A percentile compares a stretch with the other conserved stretches of the same genome.
Evolutionary conservation across 2,113 vertebrate genomes (phyloP).

Genomic region (Microcebus ravelobensis): DNA sequence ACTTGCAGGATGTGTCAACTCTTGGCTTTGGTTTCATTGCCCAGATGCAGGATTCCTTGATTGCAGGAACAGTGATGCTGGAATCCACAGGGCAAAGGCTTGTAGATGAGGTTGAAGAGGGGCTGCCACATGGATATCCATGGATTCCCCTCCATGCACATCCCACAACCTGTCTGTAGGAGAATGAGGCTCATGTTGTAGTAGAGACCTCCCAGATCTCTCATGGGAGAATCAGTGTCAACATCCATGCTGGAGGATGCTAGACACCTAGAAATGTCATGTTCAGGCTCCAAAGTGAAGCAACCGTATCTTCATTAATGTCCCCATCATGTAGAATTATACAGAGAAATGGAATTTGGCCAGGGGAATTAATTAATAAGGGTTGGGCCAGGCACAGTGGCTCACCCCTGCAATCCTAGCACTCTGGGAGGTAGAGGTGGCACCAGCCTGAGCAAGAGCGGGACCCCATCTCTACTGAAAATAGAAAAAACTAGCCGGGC

Average conservation of each 20-base stretch:
- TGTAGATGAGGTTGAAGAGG: not conserved
- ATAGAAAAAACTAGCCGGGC: too few species aligned
- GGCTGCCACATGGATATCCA: not conserved
- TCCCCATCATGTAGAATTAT: not conserved
- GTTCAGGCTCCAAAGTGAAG: conserved; percentile 24
- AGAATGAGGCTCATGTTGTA: not conserved
- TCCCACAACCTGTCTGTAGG: not conserved
- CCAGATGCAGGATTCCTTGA: not conserved
- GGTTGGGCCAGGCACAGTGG: not conserved
- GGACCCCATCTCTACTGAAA: too few species aligned
- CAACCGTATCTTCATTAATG: not conserved
- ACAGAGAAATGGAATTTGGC: not conserved
- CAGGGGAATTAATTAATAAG: not conserved
- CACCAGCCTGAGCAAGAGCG: too few species aligned
- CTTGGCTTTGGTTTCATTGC: conserved; percentile 48
- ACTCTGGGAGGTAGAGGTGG: too few species aligned
- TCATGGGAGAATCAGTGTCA: not conserved
- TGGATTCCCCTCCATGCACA: not conserved
- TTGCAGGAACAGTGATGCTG: not conserved
- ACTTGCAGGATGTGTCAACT: not conserved
- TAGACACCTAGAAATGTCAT: not conserved
- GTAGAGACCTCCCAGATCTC: not conserved
- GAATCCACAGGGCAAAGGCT: not conserved
- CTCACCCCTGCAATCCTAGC: too few species aligned
- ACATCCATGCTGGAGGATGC: not conserved